Conservation (phyloP, 2,113 vertebrate genomes). For the Podarcis muralis region DNA sequence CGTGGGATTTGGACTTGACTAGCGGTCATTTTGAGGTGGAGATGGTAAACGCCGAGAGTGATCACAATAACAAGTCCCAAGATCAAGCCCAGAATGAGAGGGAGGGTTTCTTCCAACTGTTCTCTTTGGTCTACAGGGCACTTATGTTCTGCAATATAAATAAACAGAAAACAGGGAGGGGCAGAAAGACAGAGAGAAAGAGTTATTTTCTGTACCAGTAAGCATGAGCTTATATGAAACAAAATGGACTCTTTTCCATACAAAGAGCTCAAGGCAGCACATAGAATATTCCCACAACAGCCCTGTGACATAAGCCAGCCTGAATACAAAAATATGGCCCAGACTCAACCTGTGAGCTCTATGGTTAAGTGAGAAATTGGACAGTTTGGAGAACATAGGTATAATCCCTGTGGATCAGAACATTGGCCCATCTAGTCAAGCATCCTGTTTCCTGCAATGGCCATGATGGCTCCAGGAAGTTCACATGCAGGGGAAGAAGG, state of each 20-base stretch:
- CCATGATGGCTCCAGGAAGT: no score
- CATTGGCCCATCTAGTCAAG: no score
- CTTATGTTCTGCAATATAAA: constrained; percentile 85
- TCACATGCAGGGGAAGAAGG: no score
- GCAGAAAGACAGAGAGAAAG: neutral
- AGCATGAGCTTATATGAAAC: neutral
- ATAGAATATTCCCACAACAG: neutral
- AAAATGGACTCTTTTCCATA: neutral
- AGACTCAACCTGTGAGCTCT: neutral
- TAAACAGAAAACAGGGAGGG: neutral
- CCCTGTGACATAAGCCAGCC: no score
- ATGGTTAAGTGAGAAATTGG: neutral
- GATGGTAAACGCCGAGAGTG: constrained; percentile 89
- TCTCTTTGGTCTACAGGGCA: constrained; percentile 94
- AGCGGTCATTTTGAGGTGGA: constrained; percentile 94
- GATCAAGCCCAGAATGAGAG: constrained; percentile 92
- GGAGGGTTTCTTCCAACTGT: constrained; percentile 91
- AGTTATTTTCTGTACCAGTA: neutral
- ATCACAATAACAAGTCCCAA: constrained; percentile 90
- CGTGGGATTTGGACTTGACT: constrained; percentile 88
- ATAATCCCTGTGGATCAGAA: no score
- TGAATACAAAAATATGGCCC: neutral
- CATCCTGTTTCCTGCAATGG: no score
- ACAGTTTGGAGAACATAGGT: no score
- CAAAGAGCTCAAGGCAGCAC: neutral